These are phyloP conservation scores for Phymanthus crucifer DNA, from an alignment of 92 coral and sea anemone genomes.

Conservation along the genomic window DNA sequence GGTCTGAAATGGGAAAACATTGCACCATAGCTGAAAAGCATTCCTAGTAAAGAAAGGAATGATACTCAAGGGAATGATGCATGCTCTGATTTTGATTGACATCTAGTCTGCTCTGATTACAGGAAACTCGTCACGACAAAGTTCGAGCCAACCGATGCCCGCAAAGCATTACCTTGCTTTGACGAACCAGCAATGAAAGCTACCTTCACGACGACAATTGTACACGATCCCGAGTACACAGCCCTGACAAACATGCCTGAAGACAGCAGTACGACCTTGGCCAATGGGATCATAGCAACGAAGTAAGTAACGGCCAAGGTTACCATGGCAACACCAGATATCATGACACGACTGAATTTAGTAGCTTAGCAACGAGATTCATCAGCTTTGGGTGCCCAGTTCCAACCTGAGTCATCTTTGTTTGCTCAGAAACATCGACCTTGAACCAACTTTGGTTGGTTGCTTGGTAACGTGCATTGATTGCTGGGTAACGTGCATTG, in stretches of 20 bases:
- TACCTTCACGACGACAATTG: slow-evolving; percentile 75
- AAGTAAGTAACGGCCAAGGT: slow-evolving; percentile 1
- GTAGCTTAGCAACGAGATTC: background rate
- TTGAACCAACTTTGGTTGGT: background rate
- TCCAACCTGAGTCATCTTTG: background rate
- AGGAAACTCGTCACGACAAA: slow-evolving; percentile 85
- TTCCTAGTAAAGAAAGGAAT: no score
- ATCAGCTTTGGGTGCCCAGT: slow-evolving; percentile 5
- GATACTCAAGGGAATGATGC: no score
- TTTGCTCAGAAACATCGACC: background rate
- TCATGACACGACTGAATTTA: background rate
- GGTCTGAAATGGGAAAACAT: no score
- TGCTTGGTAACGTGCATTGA: background rate
- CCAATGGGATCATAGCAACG: slow-evolving; percentile 57
- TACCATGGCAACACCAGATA: background rate
- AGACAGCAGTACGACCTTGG: background rate
- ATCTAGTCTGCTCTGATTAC: background rate
- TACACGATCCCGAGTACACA: slow-evolving; percentile 64
- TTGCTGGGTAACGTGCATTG: no score
- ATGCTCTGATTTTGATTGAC: no score
- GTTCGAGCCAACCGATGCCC: slow-evolving; percentile 87
- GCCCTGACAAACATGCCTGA: slow-evolving; percentile 88
- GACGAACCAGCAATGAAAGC: slow-evolving; percentile 96
- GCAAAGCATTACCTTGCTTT: slow-evolving; percentile 88
- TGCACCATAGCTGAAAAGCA: no score